A percentile compares a stretch with the other conserved stretches of the same genome.
Conservation (phyloP, 2,797 vertebrate species). For the Hippopotamyrus pictus region DNA sequence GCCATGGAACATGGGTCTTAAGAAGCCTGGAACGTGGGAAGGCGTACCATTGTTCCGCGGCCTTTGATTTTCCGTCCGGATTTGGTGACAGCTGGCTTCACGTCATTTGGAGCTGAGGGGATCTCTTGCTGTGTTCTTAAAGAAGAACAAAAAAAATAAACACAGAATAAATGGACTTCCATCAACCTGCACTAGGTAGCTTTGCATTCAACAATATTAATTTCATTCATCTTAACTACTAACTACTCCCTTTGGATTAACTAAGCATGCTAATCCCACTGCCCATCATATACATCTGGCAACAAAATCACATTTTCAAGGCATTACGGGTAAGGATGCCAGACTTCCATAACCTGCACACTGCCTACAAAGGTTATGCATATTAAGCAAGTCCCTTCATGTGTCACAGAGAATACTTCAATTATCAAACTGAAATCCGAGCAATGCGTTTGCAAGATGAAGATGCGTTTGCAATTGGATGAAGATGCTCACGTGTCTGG, state of each 20-base stretch:
- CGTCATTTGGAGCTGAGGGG: constrained; percentile 54
- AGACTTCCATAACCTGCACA: not conserved
- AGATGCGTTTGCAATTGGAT: too few species aligned
- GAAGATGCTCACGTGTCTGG: constrained; percentile 68
- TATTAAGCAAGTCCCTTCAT: not conserved
- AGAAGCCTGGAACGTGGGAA: not conserved
- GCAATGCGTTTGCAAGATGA: not conserved
- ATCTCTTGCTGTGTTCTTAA: constrained; percentile 71
- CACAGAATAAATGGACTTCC: not conserved
- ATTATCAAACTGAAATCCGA: not conserved
- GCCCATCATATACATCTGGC: not conserved
- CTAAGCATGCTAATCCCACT: not conserved
- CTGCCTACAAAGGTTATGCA: not conserved
- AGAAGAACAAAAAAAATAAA: constrained; percentile 1
- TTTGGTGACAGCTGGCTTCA: constrained; percentile 89
- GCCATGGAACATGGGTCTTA: not conserved
- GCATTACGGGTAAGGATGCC: not conserved
- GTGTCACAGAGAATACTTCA: not conserved
- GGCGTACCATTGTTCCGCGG: constrained; percentile 89
- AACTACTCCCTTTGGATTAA: not conserved
- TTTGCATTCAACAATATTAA: not conserved
- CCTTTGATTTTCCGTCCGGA: constrained; percentile 95
- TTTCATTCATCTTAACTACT: not conserved
- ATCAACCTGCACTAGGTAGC: not conserved
- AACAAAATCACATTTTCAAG: not conserved